Base-by-base conservation (phyloP, 1,140 invertebrate species). In the Berghia stephanieae region DNA sequence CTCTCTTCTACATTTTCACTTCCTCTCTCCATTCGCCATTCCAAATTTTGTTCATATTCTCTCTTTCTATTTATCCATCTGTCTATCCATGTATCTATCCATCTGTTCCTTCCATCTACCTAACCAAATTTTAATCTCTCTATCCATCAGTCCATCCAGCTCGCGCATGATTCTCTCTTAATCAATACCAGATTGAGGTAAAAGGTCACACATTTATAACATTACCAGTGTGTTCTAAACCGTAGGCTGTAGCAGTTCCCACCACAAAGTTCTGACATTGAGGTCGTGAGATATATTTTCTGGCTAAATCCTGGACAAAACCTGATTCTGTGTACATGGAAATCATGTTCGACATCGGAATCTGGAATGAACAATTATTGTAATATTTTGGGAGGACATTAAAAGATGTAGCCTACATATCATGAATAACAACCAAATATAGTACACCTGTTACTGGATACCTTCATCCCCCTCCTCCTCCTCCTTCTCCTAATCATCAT, bases 161-260 rank as follows among this genome's bases (percentile, higher is more conserved):
- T 63, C 13, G 13, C 57, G 8, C 57, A 63, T 63, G 57, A 63
- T n/a, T n/a, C n/a, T n/a, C n/a, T n/a, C n/a, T n/a, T n/a, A n/a
- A n/a, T n/a, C n/a, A n/a, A n/a, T n/a, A n/a, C n/a, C n/a, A n/a
- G n/a, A n/a, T n/a, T n/a, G n/a, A n/a, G n/a, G n/a, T n/a, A n/a
- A n/a, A n/a, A n/a, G n/a, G n/a, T n/a, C n/a, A n/a, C n/a, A n/a
- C n/a, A n/a, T n/a, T n/a, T n/a, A 27, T 21, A n/a, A 34, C 60
- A 36, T 43, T 43, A 75, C 72, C 72, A 16, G 79, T 83, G 69
- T 84, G 83, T 13, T 78, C 73, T 42, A 83, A 49, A 3, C 80
- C 79, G 78, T 83, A 82, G 40, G 80, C 75, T 18, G 81, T 91
- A 78, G 95, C 94, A 2, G 94, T 94, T n/a, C 60, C 79, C 1